Evolutionary conservation across 2,888 invertebrate species (phyloP), one percentile per base, ranked within the genome.

Genomic region (Argyresthia albistria): DNA sequence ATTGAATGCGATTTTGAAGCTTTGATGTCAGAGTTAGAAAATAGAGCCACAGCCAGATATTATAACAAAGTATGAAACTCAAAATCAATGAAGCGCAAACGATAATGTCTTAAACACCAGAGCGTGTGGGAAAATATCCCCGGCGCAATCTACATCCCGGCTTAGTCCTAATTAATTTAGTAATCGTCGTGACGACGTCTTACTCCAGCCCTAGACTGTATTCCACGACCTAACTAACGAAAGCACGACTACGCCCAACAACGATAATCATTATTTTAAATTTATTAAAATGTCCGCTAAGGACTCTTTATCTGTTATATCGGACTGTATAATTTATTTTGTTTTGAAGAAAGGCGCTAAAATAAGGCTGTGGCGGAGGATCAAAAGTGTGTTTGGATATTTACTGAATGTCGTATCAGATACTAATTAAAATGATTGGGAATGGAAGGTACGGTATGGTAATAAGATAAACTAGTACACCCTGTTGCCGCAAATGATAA

Each of bases 261-360:
- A 81, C 83, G 86, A 86, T 87, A 82, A 87, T 86, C 83, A 81
- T 86, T 86, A 83, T 86, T 86, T 87, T 83, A 86, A 87, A 86
- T 86, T 86, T 86, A 87, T 87, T 87, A 87, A 86, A 86, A 86
- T 86, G 84, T 82, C 82, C 82, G 80, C 83, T 74, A 80, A 83
- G 83, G 83, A 80, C 48, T 43, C 84, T 81, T 77, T 84, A 84
- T 84, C 86, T 80, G 73, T 76, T 79, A 76, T 79, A 86, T 86
- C 83, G 78, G 82, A 80, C 80, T 83, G 81, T 80, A 82, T 83
- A 86, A 86, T 84, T 86, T 84, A 86, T 80, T 82, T 80, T 71
- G 73, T 76, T 70, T 67, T 66, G 73, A 70, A 73, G 73, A 68
- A 73, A 69, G 73, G 73, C 73, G 73, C 70, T 75, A 73, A 75